phyloP scores from a whole-genome alignment of 1,140 invertebrate genomes.

The Venturia canescens region DNA sequence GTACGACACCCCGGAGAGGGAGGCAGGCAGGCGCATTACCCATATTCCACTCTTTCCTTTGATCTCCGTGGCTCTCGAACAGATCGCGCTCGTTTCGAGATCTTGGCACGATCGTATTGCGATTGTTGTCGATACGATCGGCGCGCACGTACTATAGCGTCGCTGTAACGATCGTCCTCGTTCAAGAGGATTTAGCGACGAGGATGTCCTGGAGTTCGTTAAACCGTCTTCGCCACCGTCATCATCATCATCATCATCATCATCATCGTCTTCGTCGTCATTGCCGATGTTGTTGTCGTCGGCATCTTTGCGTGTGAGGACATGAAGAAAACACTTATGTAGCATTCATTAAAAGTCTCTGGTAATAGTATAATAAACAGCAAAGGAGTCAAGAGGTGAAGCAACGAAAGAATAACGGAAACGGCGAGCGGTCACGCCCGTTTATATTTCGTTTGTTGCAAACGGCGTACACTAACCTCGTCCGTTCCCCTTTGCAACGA shows the following conservation, averaged over 20 bases:
- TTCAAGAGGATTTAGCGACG: constrained; percentile 27
- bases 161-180: constrained; percentile 39
- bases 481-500: background rate
- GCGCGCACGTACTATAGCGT: constrained; percentile 40
- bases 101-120: constrained; percentile 43
- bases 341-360: constrained; percentile 18
- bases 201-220: constrained; percentile 27
- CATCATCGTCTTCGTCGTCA: constrained; percentile 1
- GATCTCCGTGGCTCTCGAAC: background rate
- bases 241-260: constrained; percentile 1
- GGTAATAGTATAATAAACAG: constrained; percentile 26
- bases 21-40: background rate
- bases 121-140: constrained; percentile 26
- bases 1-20: constrained; percentile 10
- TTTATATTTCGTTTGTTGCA: constrained; percentile 19
- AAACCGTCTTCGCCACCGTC: constrained; percentile 25
- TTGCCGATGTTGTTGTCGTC: constrained; percentile 12
- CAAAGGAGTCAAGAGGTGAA: constrained; percentile 13
- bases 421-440: constrained; percentile 20
- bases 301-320: constrained; percentile 26
- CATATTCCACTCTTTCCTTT: constrained; percentile 5
- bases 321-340: background rate
- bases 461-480: background rate
- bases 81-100: constrained; percentile 17
- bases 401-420: constrained; percentile 20